A percentile compares a stretch with the other conserved stretches of the same genome.
Conservation (phyloP, 2,797 vertebrate species). For the Dallia pectoralis region DNA sequence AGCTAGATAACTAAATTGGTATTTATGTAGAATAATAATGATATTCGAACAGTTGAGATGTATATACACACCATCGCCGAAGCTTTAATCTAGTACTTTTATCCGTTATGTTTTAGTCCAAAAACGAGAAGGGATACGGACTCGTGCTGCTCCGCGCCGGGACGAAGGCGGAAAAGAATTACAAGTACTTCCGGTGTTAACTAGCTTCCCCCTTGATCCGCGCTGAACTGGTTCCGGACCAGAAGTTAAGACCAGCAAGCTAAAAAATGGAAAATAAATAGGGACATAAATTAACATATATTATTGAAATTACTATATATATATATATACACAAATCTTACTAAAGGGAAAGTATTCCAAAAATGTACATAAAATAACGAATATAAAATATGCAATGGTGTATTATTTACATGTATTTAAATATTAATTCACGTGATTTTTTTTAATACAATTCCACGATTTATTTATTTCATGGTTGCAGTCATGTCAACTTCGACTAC, state of each 20-base stretch:
- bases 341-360: too few relatives aligned
- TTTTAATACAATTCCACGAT: too few relatives aligned
- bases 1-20: not conserved
- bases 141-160: slow-evolving; percentile 63
- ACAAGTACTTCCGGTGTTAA: slow-evolving; percentile 28
- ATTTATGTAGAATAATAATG: not conserved
- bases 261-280: too few relatives aligned
- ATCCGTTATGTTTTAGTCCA: not conserved
- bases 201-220: not conserved
- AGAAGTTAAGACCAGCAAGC: not conserved
- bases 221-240: fast-evolving
- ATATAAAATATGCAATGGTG: too few relatives aligned
- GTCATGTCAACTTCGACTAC: too few relatives aligned
- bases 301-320: too few relatives aligned
- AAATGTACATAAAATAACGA: too few relatives aligned
- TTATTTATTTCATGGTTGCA: too few relatives aligned
- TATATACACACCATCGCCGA: slow-evolving; percentile 59
- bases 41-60: not conserved
- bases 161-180: slow-evolving; percentile 58
- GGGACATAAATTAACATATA: too few relatives aligned
- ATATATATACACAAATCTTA: too few relatives aligned
- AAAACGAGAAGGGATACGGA: slow-evolving; percentile 35
- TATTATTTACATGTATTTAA: too few relatives aligned
- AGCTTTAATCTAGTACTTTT: not conserved
- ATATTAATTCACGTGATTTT: too few relatives aligned